Evolutionary conservation across 2,888 invertebrate species (phyloP).

Genomic region (Troides oblongomaculatus): DNA sequence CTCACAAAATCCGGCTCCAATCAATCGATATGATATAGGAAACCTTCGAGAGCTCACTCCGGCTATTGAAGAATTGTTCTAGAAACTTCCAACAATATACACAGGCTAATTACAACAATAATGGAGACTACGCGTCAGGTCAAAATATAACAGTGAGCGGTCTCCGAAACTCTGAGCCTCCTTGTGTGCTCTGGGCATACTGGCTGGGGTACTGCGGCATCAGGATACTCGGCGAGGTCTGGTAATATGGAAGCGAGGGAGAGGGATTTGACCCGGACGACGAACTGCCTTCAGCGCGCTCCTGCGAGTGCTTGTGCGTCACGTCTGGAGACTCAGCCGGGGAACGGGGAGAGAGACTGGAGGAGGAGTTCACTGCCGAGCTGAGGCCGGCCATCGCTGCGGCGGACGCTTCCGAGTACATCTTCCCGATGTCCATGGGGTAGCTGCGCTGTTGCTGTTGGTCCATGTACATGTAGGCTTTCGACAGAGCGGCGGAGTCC

Average conservation of each 20-base stretch:
- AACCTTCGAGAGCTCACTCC: not conserved
- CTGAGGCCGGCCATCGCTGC: conserved; percentile 79
- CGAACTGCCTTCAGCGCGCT: conserved; percentile 79
- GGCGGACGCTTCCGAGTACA: conserved; percentile 83
- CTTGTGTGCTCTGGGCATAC: conserved; percentile 78
- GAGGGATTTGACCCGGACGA: conserved; percentile 83
- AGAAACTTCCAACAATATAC: conserved; percentile 25
- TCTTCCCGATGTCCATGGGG: conserved; percentile 83
- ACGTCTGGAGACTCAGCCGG: conserved; percentile 80
- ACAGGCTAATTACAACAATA: conserved; percentile 9
- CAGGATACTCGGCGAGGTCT: conserved; percentile 79
- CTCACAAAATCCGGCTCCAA: not conserved
- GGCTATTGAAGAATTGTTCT: conserved; percentile 8
- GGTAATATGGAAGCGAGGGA: conserved; percentile 81
- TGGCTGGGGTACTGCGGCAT: conserved; percentile 84
- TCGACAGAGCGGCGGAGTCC: conserved; percentile 86
- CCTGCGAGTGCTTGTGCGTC: conserved; percentile 66
- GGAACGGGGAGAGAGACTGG: conserved; percentile 69
- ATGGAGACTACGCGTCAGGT: conserved; percentile 79
- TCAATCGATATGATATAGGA: not conserved
- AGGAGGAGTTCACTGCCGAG: conserved; percentile 67
- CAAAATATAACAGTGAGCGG: conserved; percentile 90
- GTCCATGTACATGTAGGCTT: conserved; percentile 89
- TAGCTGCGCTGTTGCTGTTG: conserved; percentile 78
- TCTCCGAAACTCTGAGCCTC: conserved; percentile 85